Base-by-base conservation (phyloP, 2,888 invertebrate genomes). In the Callinectes sapidus region DNA sequence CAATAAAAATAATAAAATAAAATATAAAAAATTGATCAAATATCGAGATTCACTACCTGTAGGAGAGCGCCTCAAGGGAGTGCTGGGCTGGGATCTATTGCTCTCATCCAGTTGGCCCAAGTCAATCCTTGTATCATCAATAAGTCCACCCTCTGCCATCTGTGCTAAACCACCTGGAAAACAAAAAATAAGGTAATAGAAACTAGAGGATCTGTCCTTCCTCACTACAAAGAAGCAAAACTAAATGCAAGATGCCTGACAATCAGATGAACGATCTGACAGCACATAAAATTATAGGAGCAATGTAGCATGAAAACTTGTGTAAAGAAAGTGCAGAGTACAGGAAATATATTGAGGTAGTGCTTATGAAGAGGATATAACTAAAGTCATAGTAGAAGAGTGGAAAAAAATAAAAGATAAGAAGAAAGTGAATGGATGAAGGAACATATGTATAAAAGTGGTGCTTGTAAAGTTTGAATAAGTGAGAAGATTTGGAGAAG, bases 91-190 rank as follows among this genome's bases (percentile, higher is more conserved):
- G 23, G 94, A 94, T 54, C 90, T 54, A 8, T 87, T 93, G 42
- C 89, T 91, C 28, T 94, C 93, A 85, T 94, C 92, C 71, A 94
- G 77, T 85, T 94, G 94, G 16, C 89, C 92, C 23, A 94, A 81
- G 71, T 94, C 94, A 86, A 94, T 93, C 13, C 94, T 54, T 1
- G 94, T 94, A 66, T 92, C 94, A 86, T 94, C 93, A 71, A 92
- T 92, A 16, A 93, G 91, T 13, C 92, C 93, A n/a, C 92, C 93
- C 32, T 93, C 93, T 14, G 93, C 92, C 92, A 94, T 93, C 77
- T 92, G 93, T 18, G 94, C 93, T 77, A 93, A 39, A 54, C 93
- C 92, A 92, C 92, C 94, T 92, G 66, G 14, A 42, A 39, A 55
- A 87, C 28, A 87, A 54, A 66, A 18, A 28, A n/a, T 28, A 28